These are phyloP conservation scores for Agriopis leucophaearia DNA, from an alignment of 2,888 invertebrate genomes.

Conservation along the genomic window DNA sequence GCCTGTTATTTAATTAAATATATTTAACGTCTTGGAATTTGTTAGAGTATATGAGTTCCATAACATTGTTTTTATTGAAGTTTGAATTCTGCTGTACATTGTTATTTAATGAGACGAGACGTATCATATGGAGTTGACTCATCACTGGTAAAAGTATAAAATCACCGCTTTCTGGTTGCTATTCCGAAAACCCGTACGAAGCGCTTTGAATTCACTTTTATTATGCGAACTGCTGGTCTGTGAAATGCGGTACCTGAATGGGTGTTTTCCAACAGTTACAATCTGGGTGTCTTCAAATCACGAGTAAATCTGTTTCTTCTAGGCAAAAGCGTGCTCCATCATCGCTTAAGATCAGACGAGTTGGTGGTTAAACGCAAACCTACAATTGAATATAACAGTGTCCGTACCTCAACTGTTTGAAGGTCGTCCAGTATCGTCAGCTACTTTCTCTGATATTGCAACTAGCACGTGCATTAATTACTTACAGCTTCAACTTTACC, in stretches of 20 bases:
- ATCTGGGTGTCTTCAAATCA: no score
- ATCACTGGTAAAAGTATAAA: conserved; percentile 35
- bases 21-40: not conserved
- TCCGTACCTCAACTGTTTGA: conserved; percentile 40
- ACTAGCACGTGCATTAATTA: conserved; percentile 30
- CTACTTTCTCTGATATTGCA: conserved; percentile 49
- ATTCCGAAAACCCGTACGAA: no score
- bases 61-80: not conserved
- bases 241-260: no score
- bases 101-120: not conserved
- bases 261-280: no score
- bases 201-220: no score
- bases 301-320: no score
- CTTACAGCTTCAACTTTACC: conserved; percentile 20
- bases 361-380: no score
- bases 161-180: no score
- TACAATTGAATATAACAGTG: no score
- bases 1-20: conserved; percentile 11
- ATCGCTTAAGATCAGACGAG: no score
- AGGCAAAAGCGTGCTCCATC: no score
- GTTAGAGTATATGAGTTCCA: not conserved
- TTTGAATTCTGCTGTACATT: not conserved
- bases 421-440: conserved; percentile 42
- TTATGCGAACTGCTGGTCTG: no score
- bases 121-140: not conserved